Evolutionary conservation across 2,113 vertebrate genomes (phyloP).

Genomic region (Phalacrocorax aristotelis): DNA sequence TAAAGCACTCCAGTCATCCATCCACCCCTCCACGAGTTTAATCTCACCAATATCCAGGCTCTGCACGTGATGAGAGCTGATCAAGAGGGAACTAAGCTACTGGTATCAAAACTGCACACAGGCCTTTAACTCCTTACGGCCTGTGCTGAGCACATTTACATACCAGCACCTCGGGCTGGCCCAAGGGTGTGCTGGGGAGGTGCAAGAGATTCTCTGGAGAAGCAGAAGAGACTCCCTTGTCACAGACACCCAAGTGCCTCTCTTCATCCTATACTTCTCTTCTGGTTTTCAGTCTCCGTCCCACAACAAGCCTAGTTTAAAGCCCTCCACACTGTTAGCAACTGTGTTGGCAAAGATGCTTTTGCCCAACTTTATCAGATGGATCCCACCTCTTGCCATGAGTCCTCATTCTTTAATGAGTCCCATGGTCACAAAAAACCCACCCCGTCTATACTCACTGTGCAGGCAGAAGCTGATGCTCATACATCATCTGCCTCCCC

Average conservation of each 20-base stretch:
- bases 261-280: not conserved
- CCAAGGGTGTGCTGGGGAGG: not conserved
- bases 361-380: not conserved
- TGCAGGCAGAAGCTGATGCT: not conserved
- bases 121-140: not conserved
- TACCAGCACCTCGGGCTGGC: not conserved
- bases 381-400: not conserved
- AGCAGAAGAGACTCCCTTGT: not conserved
- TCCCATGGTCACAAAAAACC: not conserved
- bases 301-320: not conserved
- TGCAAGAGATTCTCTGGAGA: not conserved
- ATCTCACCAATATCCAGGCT: not conserved
- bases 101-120: too few species aligned
- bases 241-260: not conserved
- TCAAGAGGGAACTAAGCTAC: not conserved
- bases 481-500: not conserved
- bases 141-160: not conserved
- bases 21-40: not conserved
- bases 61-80: not conserved
- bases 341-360: not conserved
- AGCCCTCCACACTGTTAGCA: not conserved
- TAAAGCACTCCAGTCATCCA: not conserved
- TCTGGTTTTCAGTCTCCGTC: not conserved
- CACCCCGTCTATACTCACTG: not conserved
- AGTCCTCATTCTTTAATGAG: too few species aligned